Evolutionary conservation across 1,140 invertebrate genomes (phyloP), one percentile per base, ranked within the genome.

Genomic region (Neuroterus valhalla): DNA sequence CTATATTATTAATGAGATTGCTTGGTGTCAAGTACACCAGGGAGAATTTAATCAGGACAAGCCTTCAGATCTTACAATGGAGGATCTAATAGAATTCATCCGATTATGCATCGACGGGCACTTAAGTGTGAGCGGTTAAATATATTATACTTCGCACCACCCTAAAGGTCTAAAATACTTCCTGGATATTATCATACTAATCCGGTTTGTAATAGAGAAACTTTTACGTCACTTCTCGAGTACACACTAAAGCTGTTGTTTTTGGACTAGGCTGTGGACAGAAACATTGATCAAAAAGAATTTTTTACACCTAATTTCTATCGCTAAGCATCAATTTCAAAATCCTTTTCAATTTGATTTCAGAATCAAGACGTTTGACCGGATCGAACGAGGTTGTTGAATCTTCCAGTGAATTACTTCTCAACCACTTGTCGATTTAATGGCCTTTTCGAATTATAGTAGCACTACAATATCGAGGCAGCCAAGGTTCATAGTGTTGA

Each of bases 101-200:
- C 52, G 76, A 78, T 80, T 81, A 81, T 80, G 80, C 78, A 78
- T 78, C 50, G 76, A 72, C 70, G 70, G 79, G 68, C 78, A 81
- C 76, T 81, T 81, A 78, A 81, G 67, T 72, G 71, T 78, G 78
- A 81, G 72, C 75, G 79, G 72, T 80, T 73, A 80, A 81, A 70
- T 68, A 74, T 80, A 81, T 81, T 81, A 81, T 62, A 72, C 46
- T 26, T 17, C 23, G 68, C 21, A 26, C 68, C 71, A 21, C 38
- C 38, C 19, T 44, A 43, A 62, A 46, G 23, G 42, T 66, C 26
- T 71, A 38, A 74, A 78, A 75, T 72, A 78, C 46, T 14, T 14
- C 68, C 75, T 70, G 70, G 78, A 78, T 72, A 67, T 75, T 72
- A 79, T 81, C 75, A 80, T 72, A 70, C 67, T 73, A 78, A 80